Percentiles rank a stretch among this genome's conserved stretches.
phyloP scores from a whole-genome alignment of 2,888 invertebrate genomes.

The Cryptocephalus moraei region DNA sequence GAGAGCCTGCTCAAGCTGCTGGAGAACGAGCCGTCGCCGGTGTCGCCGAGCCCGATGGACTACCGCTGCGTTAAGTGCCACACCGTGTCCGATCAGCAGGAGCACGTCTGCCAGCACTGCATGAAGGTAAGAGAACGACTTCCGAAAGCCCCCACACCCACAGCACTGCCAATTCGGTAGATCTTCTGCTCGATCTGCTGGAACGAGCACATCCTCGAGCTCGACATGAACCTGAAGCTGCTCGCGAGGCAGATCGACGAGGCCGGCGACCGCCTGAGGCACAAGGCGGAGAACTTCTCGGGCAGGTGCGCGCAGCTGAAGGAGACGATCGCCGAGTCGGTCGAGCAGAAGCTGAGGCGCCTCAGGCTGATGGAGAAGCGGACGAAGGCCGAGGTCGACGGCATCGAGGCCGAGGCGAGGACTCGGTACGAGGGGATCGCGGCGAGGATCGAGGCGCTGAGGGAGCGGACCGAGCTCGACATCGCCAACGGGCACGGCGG shows the following conservation, averaged over 20 bases:
- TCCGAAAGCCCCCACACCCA: too few species aligned
- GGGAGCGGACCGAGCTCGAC: constrained; percentile 32
- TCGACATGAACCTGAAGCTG: constrained; percentile 46
- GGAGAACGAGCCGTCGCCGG: constrained; percentile 24
- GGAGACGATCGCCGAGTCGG: constrained; percentile 43
- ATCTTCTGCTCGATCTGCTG: constrained; percentile 52
- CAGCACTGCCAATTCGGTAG: too few species aligned
- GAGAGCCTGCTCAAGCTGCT: constrained; percentile 49
- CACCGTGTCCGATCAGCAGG: constrained; percentile 24
- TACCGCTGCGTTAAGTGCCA: constrained; percentile 35
- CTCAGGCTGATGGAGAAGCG: constrained; percentile 37
- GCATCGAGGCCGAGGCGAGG: constrained; percentile 39
- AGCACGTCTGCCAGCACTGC: constrained; percentile 47
- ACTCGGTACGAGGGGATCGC: constrained; percentile 41
- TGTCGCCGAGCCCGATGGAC: constrained; percentile 11
- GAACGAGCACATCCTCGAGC: constrained; percentile 48
- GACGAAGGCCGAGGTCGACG: constrained; percentile 38
- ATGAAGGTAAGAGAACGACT: constrained; percentile 42
- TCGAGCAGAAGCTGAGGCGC: constrained; percentile 44
- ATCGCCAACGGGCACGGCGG: constrained; percentile 25
- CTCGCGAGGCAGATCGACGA: constrained; percentile 47
- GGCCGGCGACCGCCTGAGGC: constrained; percentile 42
- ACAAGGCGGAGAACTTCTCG: constrained; percentile 48
- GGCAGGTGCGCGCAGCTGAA: constrained; percentile 45
- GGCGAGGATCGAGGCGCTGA: constrained; percentile 39